Evolutionary conservation across 2,888 invertebrate genomes (phyloP), one percentile per base, ranked within the genome.

Genomic region (Machimus atricapillus): DNA sequence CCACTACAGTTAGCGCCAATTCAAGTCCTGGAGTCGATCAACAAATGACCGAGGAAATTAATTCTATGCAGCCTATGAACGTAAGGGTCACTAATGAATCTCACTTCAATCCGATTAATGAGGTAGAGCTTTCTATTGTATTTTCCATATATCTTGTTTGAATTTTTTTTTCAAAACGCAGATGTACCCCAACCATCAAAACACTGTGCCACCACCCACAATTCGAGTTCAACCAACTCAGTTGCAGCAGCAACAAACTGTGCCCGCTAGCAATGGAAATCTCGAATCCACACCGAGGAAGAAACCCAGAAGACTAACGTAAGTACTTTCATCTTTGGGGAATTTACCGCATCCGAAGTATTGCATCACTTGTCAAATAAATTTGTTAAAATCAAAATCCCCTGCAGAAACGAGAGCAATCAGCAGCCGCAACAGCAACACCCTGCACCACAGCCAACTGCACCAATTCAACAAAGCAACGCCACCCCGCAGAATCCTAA

Each of bases 231-330:
- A 86, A 46, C 76, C 58, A 27, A 85, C 85, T 23, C 87, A 85
- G n/a, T 34, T 82, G 14, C 66, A 40, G 40, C 23, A 56, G 90
- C 87, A 89, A 88, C 88, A 91, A 92, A 85, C 90, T 90, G 86
- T 27, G 52, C 4, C 56, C 91, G 91, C 92, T 14, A 89, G 58
- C 87, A 92, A 93, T 89, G 91, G 93, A 52, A 93, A 91, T 66
- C 93, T 93, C 86, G 94, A 94, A 88, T 92, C 93, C 79, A 94
- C 95, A 7, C 97, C 98, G 0, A 94, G 98, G 87, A 98, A 98
- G 92, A 98, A 98, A 91, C 97, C 98, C 0, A 94, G 98, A 88
- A 98, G 98, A 91, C 98, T 95, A 96, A 93, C 94, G 97, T 97
- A 93, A 94, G 95, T 94, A 14, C 40, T 66, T 83, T 34, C 34